phyloP scores from a whole-genome alignment of 2,113 vertebrate species.

The Mesitornis unicolor region DNA sequence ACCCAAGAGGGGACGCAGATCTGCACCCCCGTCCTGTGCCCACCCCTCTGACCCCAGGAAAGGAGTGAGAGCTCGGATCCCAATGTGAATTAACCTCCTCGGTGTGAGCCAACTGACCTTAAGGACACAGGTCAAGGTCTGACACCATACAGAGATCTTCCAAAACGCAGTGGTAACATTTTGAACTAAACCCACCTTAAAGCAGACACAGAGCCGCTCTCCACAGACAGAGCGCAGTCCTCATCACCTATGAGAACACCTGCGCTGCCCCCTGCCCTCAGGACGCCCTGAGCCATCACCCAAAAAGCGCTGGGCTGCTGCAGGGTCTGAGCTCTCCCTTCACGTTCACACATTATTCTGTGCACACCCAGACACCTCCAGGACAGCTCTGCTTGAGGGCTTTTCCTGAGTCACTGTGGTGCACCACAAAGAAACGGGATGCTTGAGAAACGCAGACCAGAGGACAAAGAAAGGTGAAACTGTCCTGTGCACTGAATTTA shows the following conservation, averaged over 20 bases:
- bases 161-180: not conserved
- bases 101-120: not conserved
- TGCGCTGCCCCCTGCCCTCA: not conserved
- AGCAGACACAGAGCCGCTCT: not conserved
- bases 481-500: not conserved
- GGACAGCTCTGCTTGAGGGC: not conserved
- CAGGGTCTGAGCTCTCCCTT: not conserved
- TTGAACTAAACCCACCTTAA: not conserved
- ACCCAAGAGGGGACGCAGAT: not conserved
- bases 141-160: not conserved
- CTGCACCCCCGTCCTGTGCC: not conserved
- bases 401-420: not conserved
- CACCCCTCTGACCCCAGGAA: not conserved
- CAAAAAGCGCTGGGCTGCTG: not conserved
- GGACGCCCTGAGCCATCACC: not conserved
- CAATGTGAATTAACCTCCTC: not conserved
- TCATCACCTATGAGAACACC: not conserved
- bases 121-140: too few species aligned
- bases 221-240: not conserved
- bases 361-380: not conserved
- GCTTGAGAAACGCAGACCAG: not conserved
- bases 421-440: not conserved
- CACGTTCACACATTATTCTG: not conserved
- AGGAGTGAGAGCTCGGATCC: not conserved
- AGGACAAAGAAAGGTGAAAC: not conserved